These are phyloP conservation scores for Drosophila helvetica DNA, from an alignment of 2,888 invertebrate species.

Conservation along the genomic window DNA sequence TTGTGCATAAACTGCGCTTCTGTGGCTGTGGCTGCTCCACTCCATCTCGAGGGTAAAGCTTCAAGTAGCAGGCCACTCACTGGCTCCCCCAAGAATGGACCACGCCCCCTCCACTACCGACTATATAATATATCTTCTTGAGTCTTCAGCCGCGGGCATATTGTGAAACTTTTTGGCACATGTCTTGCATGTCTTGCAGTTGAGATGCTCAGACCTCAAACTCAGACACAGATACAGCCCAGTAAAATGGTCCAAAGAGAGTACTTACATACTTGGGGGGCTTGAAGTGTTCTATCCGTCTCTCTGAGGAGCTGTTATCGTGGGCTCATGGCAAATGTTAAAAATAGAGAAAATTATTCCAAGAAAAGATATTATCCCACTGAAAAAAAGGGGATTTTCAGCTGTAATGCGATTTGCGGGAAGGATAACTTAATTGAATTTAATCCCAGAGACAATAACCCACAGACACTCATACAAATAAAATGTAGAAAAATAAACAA, in stretches of 20 bases:
- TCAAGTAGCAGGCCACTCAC: conserved; percentile 30
- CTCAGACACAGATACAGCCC: conserved; percentile 3
- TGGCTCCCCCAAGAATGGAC: conserved; percentile 8
- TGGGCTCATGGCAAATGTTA: conserved; percentile 52
- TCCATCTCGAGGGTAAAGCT: conserved; percentile 36
- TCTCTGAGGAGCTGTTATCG: conserved; percentile 5
- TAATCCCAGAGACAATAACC: conserved; percentile 28
- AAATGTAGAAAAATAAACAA: conserved; percentile 14
- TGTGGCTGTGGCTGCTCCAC: conserved; percentile 45
- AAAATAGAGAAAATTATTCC: conserved; percentile 54
- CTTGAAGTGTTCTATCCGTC: conserved; percentile 38
- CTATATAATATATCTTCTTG: conserved; percentile 19
- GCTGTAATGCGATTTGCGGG: neutral
- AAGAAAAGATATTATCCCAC: conserved; percentile 19
- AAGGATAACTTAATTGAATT: conserved; percentile 26
- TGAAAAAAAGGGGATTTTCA: conserved; percentile 1
- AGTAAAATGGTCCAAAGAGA: conserved; percentile 45
- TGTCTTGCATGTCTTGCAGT: conserved; percentile 72
- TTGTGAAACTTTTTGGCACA: conserved; percentile 79
- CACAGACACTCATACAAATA: conserved; percentile 17
- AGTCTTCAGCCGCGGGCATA: conserved; percentile 65
- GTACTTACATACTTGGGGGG: conserved; percentile 43
- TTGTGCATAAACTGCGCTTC: conserved; percentile 70
- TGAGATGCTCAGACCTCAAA: conserved; percentile 10
- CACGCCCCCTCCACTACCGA: neutral